These are phyloP conservation scores for Limenitis camilla DNA, from an alignment of 2,888 invertebrate genomes.

Conservation along the genomic window DNA sequence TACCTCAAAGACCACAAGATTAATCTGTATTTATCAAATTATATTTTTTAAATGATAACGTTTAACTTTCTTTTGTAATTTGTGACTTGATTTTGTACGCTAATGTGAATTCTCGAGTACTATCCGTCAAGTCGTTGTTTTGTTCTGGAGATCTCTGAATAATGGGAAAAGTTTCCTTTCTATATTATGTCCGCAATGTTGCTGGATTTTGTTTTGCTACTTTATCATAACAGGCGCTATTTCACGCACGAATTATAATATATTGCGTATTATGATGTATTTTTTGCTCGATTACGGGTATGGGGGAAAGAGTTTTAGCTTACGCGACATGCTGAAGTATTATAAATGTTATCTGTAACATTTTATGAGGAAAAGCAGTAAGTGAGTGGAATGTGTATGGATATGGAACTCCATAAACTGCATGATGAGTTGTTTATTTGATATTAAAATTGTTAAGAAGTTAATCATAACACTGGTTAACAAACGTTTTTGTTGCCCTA, in stretches of 20 bases:
- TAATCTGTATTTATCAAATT: background rate
- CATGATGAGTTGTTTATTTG: background rate
- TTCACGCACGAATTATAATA: conserved; percentile 5
- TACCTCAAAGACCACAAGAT: too few species aligned
- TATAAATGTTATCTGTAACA: too few species aligned
- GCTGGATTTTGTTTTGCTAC: conserved; percentile 17
- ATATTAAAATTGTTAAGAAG: too few species aligned
- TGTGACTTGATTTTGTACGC: conserved; percentile 22
- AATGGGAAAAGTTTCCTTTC: conserved; percentile 27
- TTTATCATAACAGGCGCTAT: conserved; percentile 19
- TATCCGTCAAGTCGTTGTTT: conserved; percentile 26
- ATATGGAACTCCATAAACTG: too few species aligned
- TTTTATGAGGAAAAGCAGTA: too few species aligned
- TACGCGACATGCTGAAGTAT: background rate
- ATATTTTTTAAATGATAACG: background rate
- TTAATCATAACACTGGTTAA: too few species aligned
- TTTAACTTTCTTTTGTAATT: conserved; percentile 8
- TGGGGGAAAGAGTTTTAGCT: background rate
- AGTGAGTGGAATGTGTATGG: too few species aligned
- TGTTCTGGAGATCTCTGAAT: conserved; percentile 28
- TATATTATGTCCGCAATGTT: conserved; percentile 21
- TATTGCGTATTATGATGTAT: conserved; percentile 3
- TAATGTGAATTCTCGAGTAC: conserved; percentile 20
- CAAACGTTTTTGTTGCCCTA: too few species aligned
- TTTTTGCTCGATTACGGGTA: background rate